A percentile compares a stretch with the other conserved stretches of the same genome.
phyloP scores from a whole-genome alignment of 1,140 invertebrate genomes.

The Scaptodrosophila lebanonensis region DNA sequence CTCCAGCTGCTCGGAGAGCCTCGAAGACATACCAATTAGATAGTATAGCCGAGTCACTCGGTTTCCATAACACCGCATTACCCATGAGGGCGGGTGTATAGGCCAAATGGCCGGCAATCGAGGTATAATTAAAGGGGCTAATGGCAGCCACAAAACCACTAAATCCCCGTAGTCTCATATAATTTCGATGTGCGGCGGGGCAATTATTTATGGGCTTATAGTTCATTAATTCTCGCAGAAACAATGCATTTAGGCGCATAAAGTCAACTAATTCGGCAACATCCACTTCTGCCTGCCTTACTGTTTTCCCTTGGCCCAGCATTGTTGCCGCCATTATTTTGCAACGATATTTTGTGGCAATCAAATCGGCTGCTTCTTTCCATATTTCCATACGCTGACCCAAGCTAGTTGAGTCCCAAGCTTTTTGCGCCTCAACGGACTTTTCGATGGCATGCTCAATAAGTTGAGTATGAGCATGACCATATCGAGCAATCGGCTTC shows the following conservation, averaged over 20 bases:
- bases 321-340: conserved; percentile 96
- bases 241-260: conserved; percentile 94
- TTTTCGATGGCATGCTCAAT: conserved; percentile 90
- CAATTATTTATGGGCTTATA: conserved; percentile 91
- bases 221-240: conserved; percentile 82
- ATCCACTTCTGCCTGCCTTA: conserved; percentile 98
- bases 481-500: conserved; percentile 37
- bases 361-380: conserved; percentile 91
- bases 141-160: conserved; percentile 99
- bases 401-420: conserved; percentile 90
- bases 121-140: conserved; percentile 99
- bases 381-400: conserved; percentile 88
- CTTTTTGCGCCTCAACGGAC: conserved; percentile 83
- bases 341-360: conserved; percentile 90
- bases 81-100: conserved; percentile 98
- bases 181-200: conserved; percentile 82
- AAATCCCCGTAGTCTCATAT: conserved; percentile 90
- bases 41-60: conserved; percentile 96
- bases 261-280: conserved; percentile 98
- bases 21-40: conserved; percentile 97
- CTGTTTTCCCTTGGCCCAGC: conserved; percentile 97
- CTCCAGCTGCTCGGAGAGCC: conserved; percentile 93
- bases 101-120: conserved; percentile 97
- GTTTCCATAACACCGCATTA: conserved; percentile 98
- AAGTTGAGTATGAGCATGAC: conserved; percentile 88